Percentiles rank a stretch among this genome's conserved stretches.
Evolutionary conservation across 2,113 vertebrate genomes (phyloP).

Genomic region (Indicator maculatus): DNA sequence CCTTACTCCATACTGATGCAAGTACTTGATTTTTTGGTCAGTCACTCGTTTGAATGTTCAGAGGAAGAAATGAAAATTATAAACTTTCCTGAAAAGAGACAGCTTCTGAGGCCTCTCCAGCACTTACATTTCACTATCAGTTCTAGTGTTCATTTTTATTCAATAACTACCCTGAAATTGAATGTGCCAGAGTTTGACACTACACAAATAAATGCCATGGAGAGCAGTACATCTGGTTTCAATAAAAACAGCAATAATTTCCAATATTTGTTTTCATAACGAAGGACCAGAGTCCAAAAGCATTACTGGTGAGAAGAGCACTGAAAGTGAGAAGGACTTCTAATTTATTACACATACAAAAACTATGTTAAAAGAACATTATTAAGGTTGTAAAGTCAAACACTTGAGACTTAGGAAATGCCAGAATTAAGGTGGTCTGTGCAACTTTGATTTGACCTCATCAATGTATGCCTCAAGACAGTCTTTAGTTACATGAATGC

Average conservation of each 20-base stretch:
- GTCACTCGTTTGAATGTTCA: neutral
- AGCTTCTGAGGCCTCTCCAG: neutral
- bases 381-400: conserved; percentile 67
- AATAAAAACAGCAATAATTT: conserved; percentile 68
- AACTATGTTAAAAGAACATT: conserved; percentile 62
- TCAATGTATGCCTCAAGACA: neutral
- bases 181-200: conserved; percentile 43
- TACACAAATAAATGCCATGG: conserved; percentile 58
- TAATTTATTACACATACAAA: conserved; percentile 61
- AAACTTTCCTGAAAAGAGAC: conserved; percentile 26
- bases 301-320: conserved; percentile 44
- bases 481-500: neutral
- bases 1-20: neutral
- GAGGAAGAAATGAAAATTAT: neutral
- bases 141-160: conserved; percentile 36
- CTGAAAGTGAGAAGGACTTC: conserved; percentile 55
- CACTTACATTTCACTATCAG: conserved; percentile 13
- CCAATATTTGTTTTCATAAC: conserved; percentile 61
- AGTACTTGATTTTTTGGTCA: neutral
- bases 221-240: conserved; percentile 67
- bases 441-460: conserved; percentile 37
- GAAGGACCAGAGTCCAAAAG: conserved; percentile 21
- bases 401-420: conserved; percentile 63
- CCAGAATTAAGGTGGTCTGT: conserved; percentile 67
- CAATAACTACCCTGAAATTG: conserved; percentile 9